phyloP scores from a whole-genome alignment of 35 echinoderm and acorn worm species.

The Strongylocentrotus purpuratus region DNA sequence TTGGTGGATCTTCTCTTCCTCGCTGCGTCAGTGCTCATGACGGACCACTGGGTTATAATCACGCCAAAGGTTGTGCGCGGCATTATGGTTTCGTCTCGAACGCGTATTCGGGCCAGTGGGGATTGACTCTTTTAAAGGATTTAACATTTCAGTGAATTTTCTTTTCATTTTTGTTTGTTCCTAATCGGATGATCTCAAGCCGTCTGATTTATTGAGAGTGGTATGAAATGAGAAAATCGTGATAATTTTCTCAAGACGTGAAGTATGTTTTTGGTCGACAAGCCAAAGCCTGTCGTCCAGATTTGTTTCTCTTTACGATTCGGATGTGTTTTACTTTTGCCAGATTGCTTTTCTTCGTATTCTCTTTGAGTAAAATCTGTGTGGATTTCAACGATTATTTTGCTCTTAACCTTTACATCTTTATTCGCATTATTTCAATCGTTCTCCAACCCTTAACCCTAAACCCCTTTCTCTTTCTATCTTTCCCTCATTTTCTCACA shows the following conservation, averaged over 20 bases:
- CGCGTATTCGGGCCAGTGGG: not conserved
- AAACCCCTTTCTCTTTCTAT: not conserved
- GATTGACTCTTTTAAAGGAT: not conserved
- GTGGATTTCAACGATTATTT: not conserved
- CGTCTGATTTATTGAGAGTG: constrained; percentile 2
- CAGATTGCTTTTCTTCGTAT: not conserved
- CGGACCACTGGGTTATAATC: not conserved
- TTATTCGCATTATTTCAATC: no score
- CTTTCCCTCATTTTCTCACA: not conserved
- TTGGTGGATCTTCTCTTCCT: not conserved
- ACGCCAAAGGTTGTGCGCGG: not conserved
- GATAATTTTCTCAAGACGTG: not conserved
- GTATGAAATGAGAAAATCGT: not conserved
- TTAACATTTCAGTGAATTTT: constrained; percentile 2
- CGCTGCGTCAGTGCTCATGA: not conserved
- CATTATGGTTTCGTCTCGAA: not conserved
- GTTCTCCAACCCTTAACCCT: no score
- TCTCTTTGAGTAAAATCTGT: not conserved
- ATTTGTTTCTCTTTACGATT: not conserved
- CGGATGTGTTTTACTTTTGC: not conserved
- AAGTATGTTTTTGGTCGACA: not conserved
- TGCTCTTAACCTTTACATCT: no score
- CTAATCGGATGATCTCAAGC: not conserved
- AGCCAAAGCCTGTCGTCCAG: not conserved
- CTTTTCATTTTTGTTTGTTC: constrained; percentile 12